Conservation (phyloP, 2,113 vertebrate genomes). For the Spea multiplicata region DNA sequence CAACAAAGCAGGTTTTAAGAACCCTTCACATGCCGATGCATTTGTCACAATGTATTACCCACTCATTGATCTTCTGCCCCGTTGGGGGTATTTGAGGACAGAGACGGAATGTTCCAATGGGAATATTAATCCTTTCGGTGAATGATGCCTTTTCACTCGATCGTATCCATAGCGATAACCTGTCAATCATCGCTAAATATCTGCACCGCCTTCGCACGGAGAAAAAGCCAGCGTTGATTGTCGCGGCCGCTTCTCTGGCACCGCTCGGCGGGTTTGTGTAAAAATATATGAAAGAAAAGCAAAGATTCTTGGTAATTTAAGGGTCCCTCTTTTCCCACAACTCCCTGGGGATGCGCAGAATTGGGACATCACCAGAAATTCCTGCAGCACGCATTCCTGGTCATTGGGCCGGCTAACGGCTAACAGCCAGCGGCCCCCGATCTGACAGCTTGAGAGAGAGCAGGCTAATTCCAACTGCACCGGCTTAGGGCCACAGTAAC, state of each 20-base stretch:
- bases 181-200: too few species aligned
- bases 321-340: slow-evolving; percentile 8
- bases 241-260: too few species aligned
- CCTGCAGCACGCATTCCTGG: slow-evolving; percentile 1
- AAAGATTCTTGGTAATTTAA: slow-evolving; percentile 5
- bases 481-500: too few species aligned
- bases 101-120: neutral
- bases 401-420: slow-evolving; percentile 11
- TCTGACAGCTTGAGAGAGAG: neutral
- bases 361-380: slow-evolving; percentile 1
- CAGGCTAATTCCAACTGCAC: too few species aligned
- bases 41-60: too few species aligned
- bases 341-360: slow-evolving; percentile 23
- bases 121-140: neutral
- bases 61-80: neutral
- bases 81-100: neutral
- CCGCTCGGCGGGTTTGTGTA: too few species aligned
- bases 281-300: slow-evolving; percentile 2
- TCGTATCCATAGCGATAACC: too few species aligned
- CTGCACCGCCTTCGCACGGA: too few species aligned
- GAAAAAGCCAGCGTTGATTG: too few species aligned
- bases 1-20: too few species aligned
- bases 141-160: too few species aligned
- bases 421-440: slow-evolving; percentile 22
- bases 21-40: too few species aligned